Evolutionary conservation across 2,113 vertebrate species (phyloP).

Genomic region (Patagioenas fasciata): DNA sequence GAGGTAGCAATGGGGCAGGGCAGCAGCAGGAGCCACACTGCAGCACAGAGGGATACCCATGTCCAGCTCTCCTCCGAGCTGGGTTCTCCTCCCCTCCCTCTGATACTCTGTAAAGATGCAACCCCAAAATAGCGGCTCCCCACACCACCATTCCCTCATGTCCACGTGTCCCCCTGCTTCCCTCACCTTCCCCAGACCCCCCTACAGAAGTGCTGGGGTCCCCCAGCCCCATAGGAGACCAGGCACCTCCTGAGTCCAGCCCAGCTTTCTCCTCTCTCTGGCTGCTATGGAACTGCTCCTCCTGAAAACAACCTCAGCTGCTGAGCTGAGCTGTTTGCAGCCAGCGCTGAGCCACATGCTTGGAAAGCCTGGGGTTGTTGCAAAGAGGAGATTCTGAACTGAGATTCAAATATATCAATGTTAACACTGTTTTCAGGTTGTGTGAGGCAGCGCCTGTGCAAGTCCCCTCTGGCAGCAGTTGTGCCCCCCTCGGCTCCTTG

Average conservation of each 20-base stretch:
- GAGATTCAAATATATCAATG: not conserved
- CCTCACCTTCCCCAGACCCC: not conserved
- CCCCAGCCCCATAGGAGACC: not conserved
- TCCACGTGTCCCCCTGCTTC: not conserved
- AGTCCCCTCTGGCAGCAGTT: not conserved
- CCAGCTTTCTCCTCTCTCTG: not conserved
- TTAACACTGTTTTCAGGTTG: not conserved
- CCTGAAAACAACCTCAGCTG: not conserved
- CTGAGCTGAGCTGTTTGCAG: not conserved
- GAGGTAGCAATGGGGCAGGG: not conserved
- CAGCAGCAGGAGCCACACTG: not conserved
- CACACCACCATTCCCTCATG: not conserved
- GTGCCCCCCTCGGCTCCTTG: not conserved
- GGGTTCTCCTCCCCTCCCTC: not conserved
- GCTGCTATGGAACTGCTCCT: not conserved
- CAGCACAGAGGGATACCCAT: not conserved
- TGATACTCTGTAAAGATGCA: not conserved
- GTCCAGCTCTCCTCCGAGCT: not conserved
- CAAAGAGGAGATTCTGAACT: not conserved
- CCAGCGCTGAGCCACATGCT: not conserved
- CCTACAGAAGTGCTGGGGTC: not conserved
- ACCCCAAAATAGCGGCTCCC: not conserved
- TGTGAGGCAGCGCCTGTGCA: not conserved
- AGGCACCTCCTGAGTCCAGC: not conserved
- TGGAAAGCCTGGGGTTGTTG: not conserved